phyloP scores from a whole-genome alignment of 2,888 invertebrate genomes.

The Teleogryllus oceanicus region DNA sequence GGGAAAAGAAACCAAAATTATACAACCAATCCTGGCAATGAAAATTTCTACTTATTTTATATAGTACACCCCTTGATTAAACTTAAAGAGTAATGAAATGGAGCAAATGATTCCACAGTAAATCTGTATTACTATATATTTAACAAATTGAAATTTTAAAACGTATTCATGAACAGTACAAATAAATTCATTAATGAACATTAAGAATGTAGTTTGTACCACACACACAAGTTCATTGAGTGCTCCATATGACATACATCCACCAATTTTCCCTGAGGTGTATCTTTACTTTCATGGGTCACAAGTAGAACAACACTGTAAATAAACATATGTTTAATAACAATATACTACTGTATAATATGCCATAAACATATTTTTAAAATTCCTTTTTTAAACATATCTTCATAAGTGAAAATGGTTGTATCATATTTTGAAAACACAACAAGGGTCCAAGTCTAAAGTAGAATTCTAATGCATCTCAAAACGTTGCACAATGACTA shows the following conservation, averaged over 20 bases:
- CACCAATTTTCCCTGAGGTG: not conserved
- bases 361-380: slow-evolving; percentile 11
- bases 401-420: not conserved
- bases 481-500: not conserved
- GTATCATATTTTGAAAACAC: not conserved
- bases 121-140: not conserved
- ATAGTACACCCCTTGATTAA: too few relatives aligned
- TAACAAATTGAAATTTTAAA: not conserved
- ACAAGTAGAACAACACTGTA: not conserved
- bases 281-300: not conserved
- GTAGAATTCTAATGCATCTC: not conserved
- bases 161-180: slow-evolving; percentile 1
- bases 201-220: not conserved
- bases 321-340: slow-evolving; percentile 1
- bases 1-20: too few relatives aligned
- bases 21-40: too few relatives aligned
- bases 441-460: not conserved
- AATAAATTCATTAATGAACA: not conserved
- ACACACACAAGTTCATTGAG: not conserved
- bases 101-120: too few relatives aligned
- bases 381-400: slow-evolving; percentile 6
- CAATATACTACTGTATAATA: not conserved
- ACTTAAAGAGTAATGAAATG: too few relatives aligned
- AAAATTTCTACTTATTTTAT: too few relatives aligned
- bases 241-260: not conserved